Evolutionary conservation across 1,140 invertebrate genomes (phyloP), one percentile per base, ranked within the genome.

Genomic region (Temnothorax nylanderi): DNA sequence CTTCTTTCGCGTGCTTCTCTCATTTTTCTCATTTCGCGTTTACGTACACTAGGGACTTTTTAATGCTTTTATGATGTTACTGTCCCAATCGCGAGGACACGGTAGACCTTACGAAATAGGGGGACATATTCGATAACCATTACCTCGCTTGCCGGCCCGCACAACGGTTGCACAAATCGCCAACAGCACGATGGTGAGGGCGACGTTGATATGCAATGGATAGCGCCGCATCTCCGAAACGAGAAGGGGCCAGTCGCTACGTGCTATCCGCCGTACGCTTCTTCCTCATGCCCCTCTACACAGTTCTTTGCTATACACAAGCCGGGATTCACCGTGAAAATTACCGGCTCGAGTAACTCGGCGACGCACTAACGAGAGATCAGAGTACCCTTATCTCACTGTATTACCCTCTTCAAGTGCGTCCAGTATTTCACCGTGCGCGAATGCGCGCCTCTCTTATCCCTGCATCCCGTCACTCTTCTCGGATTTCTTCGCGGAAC

Each of bases 181-280:
- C 91, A 92, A 51, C 62, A 92, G 65, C 81, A 91, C 71, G 86
- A 92, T 54, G 89, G 76, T 69, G 82, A 91, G 88, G 87, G 87
- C 88, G 87, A 92, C 62, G 84, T 84, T 65, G 62, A 84, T 85
- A 64, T 77, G 84, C 77, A 54, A 62, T 85, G 85, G 64, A 88
- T 89, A 89, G 89, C 87, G 88, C 84, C 91, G 85, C 91, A 92
- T 92, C 89, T 92, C 91, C 88, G 84, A 87, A 87, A 88, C 91
- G 91, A 90, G 87, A 92, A 90, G 85, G 75, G 89, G 87, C 88
- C 88, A 85, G 80, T 89, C 77, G 87, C 91, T 92, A 92, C 91
- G 91, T 91, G 84, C 71, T 89, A 71, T 80, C 90, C 16, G 82
- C 90, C 16, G 82, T 85, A 77, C 67, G 78, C 77, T 26, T 41